Evolutionary conservation across 1,140 invertebrate genomes (phyloP), one percentile per base, ranked within the genome.

Genomic region (Diorhabda elongata): DNA sequence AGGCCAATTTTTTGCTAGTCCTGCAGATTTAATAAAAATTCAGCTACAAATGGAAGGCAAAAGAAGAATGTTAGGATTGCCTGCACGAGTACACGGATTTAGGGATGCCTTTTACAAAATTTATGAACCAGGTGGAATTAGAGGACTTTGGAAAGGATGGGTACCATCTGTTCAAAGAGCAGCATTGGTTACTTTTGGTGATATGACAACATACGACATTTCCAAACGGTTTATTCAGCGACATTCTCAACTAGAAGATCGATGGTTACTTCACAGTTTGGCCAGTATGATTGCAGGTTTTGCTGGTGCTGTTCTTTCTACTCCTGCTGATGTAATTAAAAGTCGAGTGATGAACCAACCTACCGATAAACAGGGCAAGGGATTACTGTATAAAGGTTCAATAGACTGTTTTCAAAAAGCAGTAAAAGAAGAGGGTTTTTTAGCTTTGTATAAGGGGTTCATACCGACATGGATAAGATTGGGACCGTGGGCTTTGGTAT

Each of bases 401-500:
- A 82, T 94, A 44, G 94, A 97, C 78, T 97, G 95, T 78, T 82
- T 97, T 9, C 83, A 89, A 42, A 91, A 96, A 85, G 98, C 96
- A 42, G 88, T 97, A n/a, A 87, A 85, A 77, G 90, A 92, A 77
- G 97, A 98, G 88, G 96, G 96, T 42, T 86, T 94, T 72, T 82
- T 87, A 69, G 95, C 96, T 5, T 83, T 98, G 6, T 98, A 98
- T 82, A 97, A 96, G 85, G 97, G 96, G 44, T 97, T 98, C 80
- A 82, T 98, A 61, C 96, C 97, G 4, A 96, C 94, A 26, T 98
- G 94, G 91, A 87, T 96, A 68, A 86, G 96, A 73, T 96, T 98
- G 92, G 95, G 95, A 2, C 96, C 96, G 0, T 98, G 95, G 95
- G 96, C 96, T 77, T 88, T 98, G 11, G 96, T 95, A 77, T 97